phyloP scores from a whole-genome alignment of 2,113 vertebrate species.

The Megaleporinus macrocephalus region DNA sequence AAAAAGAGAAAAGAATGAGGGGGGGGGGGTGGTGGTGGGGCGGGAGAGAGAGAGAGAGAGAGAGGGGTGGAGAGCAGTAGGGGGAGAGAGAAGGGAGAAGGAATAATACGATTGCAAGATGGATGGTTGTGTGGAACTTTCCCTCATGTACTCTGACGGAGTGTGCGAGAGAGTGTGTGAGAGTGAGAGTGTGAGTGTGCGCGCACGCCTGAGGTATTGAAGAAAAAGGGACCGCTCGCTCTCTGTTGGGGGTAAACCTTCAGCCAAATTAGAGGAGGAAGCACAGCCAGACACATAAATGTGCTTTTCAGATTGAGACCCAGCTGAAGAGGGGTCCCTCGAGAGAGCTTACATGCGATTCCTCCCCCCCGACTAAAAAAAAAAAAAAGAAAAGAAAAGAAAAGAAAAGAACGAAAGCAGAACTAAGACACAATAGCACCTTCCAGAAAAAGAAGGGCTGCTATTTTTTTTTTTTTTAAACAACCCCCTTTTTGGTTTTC shows the following conservation, averaged over 20 bases:
- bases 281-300: constrained; percentile 29
- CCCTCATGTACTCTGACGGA: constrained; percentile 14
- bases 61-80: constrained; percentile 30
- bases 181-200: constrained; percentile 19
- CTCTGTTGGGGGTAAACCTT: constrained; percentile 33
- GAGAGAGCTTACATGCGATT: constrained; percentile 26
- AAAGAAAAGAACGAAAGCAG: constrained; percentile 13
- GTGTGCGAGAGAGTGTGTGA: neutral
- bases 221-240: constrained; percentile 31
- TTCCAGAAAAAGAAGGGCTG: neutral
- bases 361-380: no score
- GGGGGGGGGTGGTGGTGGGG: constrained; percentile 26
- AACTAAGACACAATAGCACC: constrained; percentile 32
- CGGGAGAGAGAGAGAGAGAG: constrained; percentile 12
- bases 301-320: constrained; percentile 16
- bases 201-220: constrained; percentile 13
- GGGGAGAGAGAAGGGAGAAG: constrained; percentile 9
- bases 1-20: constrained; percentile 61
- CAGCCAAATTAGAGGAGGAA: constrained; percentile 40
- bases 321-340: constrained; percentile 4
- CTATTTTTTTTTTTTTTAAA: constrained; percentile 26
- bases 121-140: constrained; percentile 49
- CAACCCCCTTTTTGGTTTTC: constrained; percentile 25
- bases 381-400: no score
- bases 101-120: constrained; percentile 38